Percentiles rank a stretch among this genome's conserved stretches.
These are phyloP conservation scores for Carassius carassius DNA, from an alignment of 2,113 vertebrate species.

Conservation along the genomic window DNA sequence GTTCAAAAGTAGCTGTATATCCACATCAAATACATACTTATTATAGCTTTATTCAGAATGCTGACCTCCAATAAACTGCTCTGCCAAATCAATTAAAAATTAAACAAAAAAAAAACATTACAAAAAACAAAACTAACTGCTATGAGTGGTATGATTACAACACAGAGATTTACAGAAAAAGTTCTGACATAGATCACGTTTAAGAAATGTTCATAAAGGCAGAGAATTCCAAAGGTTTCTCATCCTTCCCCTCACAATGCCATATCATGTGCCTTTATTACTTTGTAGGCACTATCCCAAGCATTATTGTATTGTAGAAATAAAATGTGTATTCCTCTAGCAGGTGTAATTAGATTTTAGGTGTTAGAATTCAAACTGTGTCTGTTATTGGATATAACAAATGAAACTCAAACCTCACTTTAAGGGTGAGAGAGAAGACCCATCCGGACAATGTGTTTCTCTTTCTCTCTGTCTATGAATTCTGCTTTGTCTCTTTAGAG, in stretches of 20 bases:
- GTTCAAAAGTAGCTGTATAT: background rate
- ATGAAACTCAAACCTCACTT: background rate
- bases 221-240: background rate
- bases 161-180: background rate
- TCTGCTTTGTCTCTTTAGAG: too few species aligned
- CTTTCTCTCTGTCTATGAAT: background rate
- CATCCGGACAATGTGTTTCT: background rate
- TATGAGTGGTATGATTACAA: background rate
- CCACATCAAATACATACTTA: background rate
- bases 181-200: background rate
- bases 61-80: background rate
- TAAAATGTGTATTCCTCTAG: background rate
- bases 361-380: background rate
- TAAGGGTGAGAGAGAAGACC: background rate
- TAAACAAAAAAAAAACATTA: background rate
- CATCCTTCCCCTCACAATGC: background rate
- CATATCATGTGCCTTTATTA: background rate
- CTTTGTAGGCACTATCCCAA: background rate
- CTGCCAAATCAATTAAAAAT: background rate
- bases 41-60: background rate
- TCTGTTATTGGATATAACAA: background rate
- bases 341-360: slow-evolving; percentile 1
- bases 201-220: too few species aligned
- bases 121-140: background rate
- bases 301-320: slow-evolving; percentile 8